Percentiles rank a stretch among this genome's conserved stretches.
Conservation (phyloP, 2,888 invertebrate genomes). For the Cheilosia urbana region DNA sequence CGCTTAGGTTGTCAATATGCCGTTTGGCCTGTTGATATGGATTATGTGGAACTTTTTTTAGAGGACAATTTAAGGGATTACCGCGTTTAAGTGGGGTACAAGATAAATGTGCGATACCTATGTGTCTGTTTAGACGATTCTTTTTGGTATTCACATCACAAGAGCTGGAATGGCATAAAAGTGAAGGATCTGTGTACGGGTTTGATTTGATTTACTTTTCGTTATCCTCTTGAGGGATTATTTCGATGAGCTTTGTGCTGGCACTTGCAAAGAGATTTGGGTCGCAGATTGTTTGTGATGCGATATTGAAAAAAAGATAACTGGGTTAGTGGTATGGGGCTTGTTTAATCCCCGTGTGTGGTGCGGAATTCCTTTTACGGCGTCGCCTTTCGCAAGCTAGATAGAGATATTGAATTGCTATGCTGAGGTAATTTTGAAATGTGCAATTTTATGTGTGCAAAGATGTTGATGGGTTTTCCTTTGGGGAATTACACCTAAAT, state of each 20-base stretch:
- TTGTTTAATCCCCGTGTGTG: background rate
- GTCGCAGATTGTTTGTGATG: background rate
- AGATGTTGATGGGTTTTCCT: background rate
- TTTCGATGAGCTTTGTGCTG: conserved; percentile 9
- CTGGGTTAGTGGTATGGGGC: background rate
- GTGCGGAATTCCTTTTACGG: background rate
- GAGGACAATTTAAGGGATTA: conserved; percentile 23
- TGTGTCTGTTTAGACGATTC: background rate
- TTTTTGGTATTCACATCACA: conserved; percentile 31
- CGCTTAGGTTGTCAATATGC: background rate
- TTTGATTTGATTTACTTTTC: conserved; percentile 32
- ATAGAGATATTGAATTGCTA: conserved; percentile 24
- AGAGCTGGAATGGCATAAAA: conserved; percentile 11
- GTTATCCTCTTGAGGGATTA: conserved; percentile 31
- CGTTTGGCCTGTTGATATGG: conserved; percentile 33
- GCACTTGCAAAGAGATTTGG: conserved; percentile 8
- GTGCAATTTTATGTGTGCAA: background rate
- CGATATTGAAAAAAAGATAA: background rate
- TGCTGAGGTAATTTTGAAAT: background rate
- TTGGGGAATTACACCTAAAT: background rate
- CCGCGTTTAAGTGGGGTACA: conserved; percentile 12
- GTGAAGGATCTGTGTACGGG: conserved; percentile 21
- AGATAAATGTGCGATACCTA: conserved; percentile 27
- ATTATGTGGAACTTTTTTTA: background rate
- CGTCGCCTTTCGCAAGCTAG: background rate